Conservation (phyloP, 2,888 invertebrate genomes). For the Drosophila birchii region DNA sequence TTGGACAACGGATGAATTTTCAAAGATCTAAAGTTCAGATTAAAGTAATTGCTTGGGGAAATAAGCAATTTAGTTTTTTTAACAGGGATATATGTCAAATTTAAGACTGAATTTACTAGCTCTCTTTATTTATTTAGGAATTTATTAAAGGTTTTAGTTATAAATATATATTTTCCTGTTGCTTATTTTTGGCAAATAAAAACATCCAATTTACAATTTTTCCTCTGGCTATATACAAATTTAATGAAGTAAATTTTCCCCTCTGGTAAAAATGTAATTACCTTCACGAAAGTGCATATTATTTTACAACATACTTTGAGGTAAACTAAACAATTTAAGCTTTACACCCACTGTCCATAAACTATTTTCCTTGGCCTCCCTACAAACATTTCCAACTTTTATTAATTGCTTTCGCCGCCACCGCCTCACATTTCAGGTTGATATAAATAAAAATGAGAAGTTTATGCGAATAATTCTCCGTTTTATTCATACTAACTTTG, state of each 20-base stretch:
- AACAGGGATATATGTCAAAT: not conserved
- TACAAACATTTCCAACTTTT: conserved; percentile 9
- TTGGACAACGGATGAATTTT: conserved; percentile 13
- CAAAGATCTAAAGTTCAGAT: conserved; percentile 13
- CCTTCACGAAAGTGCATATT: not conserved
- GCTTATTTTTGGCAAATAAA: not conserved
- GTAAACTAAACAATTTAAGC: not conserved
- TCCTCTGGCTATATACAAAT: not conserved
- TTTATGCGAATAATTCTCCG: conserved; percentile 35
- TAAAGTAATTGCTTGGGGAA: conserved; percentile 21
- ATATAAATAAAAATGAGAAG: conserved; percentile 7
- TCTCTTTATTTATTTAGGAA: not conserved
- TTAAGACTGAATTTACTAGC: no score
- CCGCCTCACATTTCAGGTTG: not conserved
- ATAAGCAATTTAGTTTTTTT: not conserved
- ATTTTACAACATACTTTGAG: conserved; percentile 5
- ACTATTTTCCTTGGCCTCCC: conserved; percentile 24
- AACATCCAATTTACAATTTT: not conserved
- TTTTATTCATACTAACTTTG: conserved; percentile 49
- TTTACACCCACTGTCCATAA: conserved; percentile 18
- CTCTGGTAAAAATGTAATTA: conserved; percentile 5
- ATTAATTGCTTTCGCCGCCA: conserved; percentile 19
- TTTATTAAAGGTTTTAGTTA: no score
- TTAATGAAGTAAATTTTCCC: not conserved
- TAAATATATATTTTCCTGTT: not conserved